A percentile compares a stretch with the other conserved stretches of the same genome.
Conservation (phyloP, 2,113 vertebrate species). For the Ictidomys tridecemlineatus region DNA sequence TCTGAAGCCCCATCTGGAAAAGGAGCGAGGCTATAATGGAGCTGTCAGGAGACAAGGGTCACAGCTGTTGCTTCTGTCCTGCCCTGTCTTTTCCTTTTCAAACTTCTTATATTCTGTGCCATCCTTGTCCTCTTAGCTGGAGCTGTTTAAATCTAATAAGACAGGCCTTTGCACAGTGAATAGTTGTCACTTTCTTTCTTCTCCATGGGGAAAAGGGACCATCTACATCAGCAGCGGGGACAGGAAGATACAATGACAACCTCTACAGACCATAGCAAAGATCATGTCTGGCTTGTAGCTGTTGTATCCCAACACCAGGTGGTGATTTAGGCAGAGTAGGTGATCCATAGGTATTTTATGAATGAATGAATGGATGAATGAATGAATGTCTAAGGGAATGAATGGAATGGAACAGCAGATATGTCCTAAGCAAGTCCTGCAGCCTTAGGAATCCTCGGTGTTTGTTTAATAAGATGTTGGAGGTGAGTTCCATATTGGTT, state of each 20-base stretch:
- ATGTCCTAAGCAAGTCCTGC: background rate
- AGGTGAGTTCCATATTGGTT: background rate
- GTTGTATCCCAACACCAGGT: rapidly evolving
- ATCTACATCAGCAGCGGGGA: rapidly evolving
- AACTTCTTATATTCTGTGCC: no score
- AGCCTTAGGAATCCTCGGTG: no score
- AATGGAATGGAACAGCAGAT: background rate
- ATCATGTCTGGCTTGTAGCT: background rate
- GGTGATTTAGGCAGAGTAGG: rapidly evolving
- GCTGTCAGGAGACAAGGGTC: no score
- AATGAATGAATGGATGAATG: no score
- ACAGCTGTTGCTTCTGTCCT: background rate
- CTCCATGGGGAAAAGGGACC: background rate
- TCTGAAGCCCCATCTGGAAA: background rate
- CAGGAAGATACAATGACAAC: rapidly evolving
- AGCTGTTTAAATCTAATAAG: background rate
- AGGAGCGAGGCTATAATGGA: background rate
- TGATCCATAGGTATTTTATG: background rate
- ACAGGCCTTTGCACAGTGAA: background rate
- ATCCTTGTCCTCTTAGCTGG: no score
- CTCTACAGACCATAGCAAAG: rapidly evolving
- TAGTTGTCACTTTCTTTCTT: rapidly evolving
- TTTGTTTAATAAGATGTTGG: no score
- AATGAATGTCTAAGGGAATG: background rate
- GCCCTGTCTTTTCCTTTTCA: background rate